Conservation (phyloP, 92 coral and sea anemone species). For the Palythoa caribaeorum region DNA sequence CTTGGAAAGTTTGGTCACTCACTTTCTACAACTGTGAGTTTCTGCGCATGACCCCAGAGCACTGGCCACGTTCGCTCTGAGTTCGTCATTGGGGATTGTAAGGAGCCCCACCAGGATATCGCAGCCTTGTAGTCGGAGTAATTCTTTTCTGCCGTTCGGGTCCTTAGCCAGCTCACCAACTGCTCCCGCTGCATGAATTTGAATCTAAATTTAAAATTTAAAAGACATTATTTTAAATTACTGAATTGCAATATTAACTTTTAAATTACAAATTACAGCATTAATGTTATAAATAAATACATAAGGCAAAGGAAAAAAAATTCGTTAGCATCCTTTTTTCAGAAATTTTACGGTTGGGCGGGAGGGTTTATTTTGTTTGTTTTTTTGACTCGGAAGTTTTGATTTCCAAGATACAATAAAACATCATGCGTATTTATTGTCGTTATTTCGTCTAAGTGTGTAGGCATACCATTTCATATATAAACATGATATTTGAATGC, state of each 20-base stretch:
- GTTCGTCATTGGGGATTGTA: slow-evolving; percentile 79
- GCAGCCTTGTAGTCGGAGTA: slow-evolving; percentile 86
- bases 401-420: too few relatives aligned
- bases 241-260: background rate
- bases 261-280: too few relatives aligned
- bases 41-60: slow-evolving; percentile 87
- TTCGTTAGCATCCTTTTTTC: too few relatives aligned
- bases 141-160: slow-evolving; percentile 71
- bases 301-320: too few relatives aligned
- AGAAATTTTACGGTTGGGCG: too few relatives aligned
- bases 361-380: too few relatives aligned
- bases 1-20: slow-evolving; percentile 12
- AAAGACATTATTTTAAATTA: background rate
- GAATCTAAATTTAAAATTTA: slow-evolving; percentile 62
- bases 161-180: slow-evolving; percentile 86
- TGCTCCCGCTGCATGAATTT: slow-evolving; percentile 88
- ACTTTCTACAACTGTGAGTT: slow-evolving; percentile 75
- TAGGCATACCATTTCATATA: too few relatives aligned
- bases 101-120: slow-evolving; percentile 76
- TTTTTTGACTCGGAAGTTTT: too few relatives aligned
- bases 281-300: too few relatives aligned
- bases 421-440: too few relatives aligned
- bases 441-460: too few relatives aligned
- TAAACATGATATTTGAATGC: too few relatives aligned
- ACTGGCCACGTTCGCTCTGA: slow-evolving; percentile 78